These are phyloP conservation scores for Leptogaster cylindrica DNA, from an alignment of 2,888 invertebrate genomes.

Conservation along the genomic window DNA sequence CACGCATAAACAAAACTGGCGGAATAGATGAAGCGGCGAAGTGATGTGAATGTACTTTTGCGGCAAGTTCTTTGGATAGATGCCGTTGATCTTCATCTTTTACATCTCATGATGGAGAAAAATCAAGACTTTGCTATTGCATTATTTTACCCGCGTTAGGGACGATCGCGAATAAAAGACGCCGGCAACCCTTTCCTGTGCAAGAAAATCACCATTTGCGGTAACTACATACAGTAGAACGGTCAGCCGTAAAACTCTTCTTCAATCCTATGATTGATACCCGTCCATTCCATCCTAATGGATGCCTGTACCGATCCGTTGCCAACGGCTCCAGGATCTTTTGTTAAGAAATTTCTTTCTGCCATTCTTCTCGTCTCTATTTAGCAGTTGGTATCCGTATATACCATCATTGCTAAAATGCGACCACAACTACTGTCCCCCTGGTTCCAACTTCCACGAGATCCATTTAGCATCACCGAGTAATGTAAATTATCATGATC, in stretches of 20 bases:
- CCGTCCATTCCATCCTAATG: conserved; percentile 9
- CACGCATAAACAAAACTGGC: conserved; percentile 15
- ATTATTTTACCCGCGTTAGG: too few species aligned
- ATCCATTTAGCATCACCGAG: conserved; percentile 3
- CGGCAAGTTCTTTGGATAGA: not conserved
- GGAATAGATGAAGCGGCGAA: not conserved
- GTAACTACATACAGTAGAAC: too few species aligned
- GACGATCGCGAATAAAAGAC: too few species aligned
- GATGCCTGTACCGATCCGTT: not conserved
- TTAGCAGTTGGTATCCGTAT: not conserved
- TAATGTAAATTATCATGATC: conserved; percentile 10
- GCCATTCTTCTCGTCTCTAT: not conserved
- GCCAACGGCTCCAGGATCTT: conserved; percentile 2
- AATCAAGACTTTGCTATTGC: too few species aligned
- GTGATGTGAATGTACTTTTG: conserved; percentile 7
- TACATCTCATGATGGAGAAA: not conserved
- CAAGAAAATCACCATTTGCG: too few species aligned
- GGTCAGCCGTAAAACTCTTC: conserved; percentile 7
- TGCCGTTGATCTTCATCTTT: not conserved
- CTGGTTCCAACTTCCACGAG: not conserved
- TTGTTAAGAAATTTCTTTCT: not conserved
- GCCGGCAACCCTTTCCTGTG: too few species aligned
- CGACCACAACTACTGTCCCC: too few species aligned
- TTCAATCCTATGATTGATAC: conserved; percentile 14
- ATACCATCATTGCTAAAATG: too few species aligned